Evolutionary conservation across 1,140 invertebrate genomes (phyloP).

Genomic region (Neodiprion fabricii): DNA sequence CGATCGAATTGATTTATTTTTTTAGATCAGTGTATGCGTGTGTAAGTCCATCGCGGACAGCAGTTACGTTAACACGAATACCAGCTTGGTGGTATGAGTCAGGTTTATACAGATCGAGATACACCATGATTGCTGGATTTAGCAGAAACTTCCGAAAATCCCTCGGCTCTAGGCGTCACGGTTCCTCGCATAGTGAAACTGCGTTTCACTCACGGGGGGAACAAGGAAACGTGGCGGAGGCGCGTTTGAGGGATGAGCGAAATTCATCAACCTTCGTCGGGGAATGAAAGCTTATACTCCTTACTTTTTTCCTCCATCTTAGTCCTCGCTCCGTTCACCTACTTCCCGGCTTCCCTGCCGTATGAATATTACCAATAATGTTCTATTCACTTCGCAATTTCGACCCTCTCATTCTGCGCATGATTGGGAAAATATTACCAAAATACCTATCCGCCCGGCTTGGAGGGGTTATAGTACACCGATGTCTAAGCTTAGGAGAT

Average conservation of each 20-base stretch:
- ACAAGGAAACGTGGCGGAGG: neutral
- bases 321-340: conserved; percentile 18
- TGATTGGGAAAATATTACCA: conserved; percentile 11
- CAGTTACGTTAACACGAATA: no score
- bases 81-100: neutral
- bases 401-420: conserved; percentile 11
- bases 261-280: conserved; percentile 33
- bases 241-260: conserved; percentile 19
- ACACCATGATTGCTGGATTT: conserved; percentile 4
- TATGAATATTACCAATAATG: conserved; percentile 32
- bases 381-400: conserved; percentile 29
- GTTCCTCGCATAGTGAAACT: conserved; percentile 3
- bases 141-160: neutral
- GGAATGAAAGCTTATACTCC: conserved; percentile 28
- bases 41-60: no score
- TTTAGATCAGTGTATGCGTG: no score
- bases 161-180: neutral
- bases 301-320: conserved; percentile 18
- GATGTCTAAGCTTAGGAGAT: neutral
- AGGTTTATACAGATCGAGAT: neutral
- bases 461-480: neutral
- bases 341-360: conserved; percentile 8
- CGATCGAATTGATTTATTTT: no score
- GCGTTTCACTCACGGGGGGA: neutral
- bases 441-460: conserved; percentile 8